Evolutionary conservation across 2,888 invertebrate genomes (phyloP).

Genomic region (Dione juno): DNA sequence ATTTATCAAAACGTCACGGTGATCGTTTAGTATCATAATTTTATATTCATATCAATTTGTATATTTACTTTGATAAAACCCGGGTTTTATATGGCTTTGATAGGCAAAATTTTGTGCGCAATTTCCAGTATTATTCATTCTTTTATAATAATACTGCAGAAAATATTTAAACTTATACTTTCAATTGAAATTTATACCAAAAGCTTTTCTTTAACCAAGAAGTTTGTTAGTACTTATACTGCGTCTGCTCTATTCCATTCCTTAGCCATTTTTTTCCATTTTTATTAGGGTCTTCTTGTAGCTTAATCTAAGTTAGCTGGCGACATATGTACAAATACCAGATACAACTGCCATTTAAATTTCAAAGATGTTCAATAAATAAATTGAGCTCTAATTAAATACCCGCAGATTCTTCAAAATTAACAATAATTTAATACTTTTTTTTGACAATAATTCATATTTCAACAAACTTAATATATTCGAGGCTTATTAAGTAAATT

Average conservation of each 20-base stretch:
- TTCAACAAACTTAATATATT: no score
- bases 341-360: background rate
- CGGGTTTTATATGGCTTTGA: background rate
- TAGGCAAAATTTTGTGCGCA: background rate
- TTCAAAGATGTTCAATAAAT: background rate
- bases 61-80: no score
- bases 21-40: background rate
- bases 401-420: no score
- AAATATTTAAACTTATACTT: no score
- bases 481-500: background rate
- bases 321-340: background rate
- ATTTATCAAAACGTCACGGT: background rate
- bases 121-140: background rate
- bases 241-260: background rate
- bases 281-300: background rate
- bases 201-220: background rate
- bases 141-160: no score
- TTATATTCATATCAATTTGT: no score
- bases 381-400: no score
- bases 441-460: no score
- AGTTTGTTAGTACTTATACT: no score
- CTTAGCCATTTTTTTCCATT: background rate
- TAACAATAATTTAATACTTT: no score
- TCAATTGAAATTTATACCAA: no score
- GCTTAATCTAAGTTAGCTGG: background rate